Evolutionary conservation across 2,888 invertebrate genomes (phyloP), one percentile per base, ranked within the genome.

Genomic region (Drosophila nigricruria): DNA sequence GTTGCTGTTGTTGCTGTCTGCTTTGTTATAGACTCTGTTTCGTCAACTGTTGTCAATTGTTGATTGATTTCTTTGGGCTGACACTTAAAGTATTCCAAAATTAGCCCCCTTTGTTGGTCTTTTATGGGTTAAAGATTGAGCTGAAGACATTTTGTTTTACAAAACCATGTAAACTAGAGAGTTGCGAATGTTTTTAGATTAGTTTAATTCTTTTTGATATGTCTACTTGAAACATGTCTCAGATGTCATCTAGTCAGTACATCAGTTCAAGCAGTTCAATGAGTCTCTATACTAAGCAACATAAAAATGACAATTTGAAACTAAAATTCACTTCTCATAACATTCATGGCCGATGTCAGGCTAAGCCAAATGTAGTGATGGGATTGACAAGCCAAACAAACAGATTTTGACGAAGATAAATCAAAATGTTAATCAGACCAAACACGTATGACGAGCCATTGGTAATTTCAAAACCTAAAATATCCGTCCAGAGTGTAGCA

Each of bases 11-110:
- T 57, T 60, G 38, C 49, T 65, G 67, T 58, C 66, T 72, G n/a
- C n/a, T 45, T 70, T 64, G 32, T 68, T 27, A 38, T 42, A 40
- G 52, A 57, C 52, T 43, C 53, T 70, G 64, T 54, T 73, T 63
- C 38, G 53, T 73, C 77, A 78, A 78, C 76, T 82, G 75, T 73
- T 87, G 76, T 85, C 74, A 82, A 76, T 81, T 77, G 86, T 79
- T 84, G 86, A 84, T 84, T 86, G 84, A 84, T 84, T 80, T 84
- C 71, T 71, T 59, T 50, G 66, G 73, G 30, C 80, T 86, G 83
- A 79, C 82, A 85, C 70, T 73, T 67, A 62, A 75, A 74, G 71
- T 60, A 62, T 43, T 77, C 71, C 70, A 71, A 72, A 78, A 84
- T 82, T 83, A 80, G 82, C 76, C 40, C 68, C 18, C 56, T 34